Conservation (phyloP, 2,113 vertebrate species). For the Centropus unirufus region DNA sequence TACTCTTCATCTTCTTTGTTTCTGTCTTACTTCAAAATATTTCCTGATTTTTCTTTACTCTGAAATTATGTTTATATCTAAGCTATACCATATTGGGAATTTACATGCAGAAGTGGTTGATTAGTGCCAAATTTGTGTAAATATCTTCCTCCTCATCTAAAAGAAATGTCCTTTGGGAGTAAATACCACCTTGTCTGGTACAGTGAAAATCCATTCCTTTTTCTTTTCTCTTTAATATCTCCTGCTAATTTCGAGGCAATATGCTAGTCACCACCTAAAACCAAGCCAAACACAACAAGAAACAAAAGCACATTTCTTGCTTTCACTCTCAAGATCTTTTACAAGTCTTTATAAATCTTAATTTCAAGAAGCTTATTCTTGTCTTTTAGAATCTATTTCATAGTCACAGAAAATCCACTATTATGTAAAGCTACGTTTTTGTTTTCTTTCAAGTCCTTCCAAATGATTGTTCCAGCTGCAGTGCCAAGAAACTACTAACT, state of each 20-base stretch:
- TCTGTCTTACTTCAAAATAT: not conserved
- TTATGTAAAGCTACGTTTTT: not conserved
- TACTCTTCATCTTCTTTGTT: not conserved
- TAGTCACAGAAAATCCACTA: not conserved
- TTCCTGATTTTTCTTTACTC: not conserved
- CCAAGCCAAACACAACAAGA: not conserved
- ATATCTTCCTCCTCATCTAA: not conserved
- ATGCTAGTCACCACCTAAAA: rapidly evolving
- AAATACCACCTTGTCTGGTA: not conserved
- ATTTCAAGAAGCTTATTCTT: not conserved
- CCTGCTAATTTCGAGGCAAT: not conserved
- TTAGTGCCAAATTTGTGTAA: not conserved
- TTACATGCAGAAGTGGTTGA: not conserved
- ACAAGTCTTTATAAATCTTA: not conserved
- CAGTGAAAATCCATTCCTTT: not conserved
- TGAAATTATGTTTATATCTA: not conserved
- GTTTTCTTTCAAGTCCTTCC: not conserved
- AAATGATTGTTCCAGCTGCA: not conserved
- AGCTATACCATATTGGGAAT: not conserved
- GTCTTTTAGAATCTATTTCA: not conserved
- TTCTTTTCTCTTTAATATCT: not conserved
- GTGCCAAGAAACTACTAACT: not conserved
- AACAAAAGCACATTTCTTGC: not conserved
- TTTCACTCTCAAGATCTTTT: not conserved
- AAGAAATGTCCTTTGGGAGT: not conserved